Evolutionary conservation across 2,797 vertebrate genomes (phyloP), one percentile per base, ranked within the genome.

Genomic region (Sebastolobus alascanus): DNA sequence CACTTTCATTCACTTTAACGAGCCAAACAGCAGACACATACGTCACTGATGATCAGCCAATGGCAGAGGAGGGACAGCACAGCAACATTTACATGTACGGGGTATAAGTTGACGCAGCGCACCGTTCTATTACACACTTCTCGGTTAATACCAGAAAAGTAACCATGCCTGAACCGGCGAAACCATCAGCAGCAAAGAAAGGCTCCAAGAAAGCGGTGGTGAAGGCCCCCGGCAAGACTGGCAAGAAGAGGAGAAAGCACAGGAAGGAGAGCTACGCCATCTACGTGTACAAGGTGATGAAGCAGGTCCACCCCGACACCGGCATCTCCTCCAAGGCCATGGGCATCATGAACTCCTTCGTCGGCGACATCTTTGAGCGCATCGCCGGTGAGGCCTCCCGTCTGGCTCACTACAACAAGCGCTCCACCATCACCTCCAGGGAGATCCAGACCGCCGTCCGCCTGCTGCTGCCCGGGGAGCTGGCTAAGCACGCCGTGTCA

Each of bases 331-430:
- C 94, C 3, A 95, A 95, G 14, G 94, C 94, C 0, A 95, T 95
- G 94, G 87, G 94, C 63, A 96, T 96, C 90, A 96, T 96, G 96
- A 96, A 96, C 75, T 96, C 95, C 0, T 96, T 96, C 0, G 96
- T 96, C 2, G 95, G 94, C 0, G 96, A 96, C 70, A 96, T 96
- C 72, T 96, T 96, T 0, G 95, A 96, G 89, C 95, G 95, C 10
- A 96, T 96, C 1, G 95, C 95, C 0, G 94, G 37, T 38, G 37
- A 38, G 54, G 96, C 96, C 0, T 96, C 95, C 0, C 95, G 94
- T 60, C 75, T 96, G 91, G 96, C 96, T 0, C 96, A 96, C 37
- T 38, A 97, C 90, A 96, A 96, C 94, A 96, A 96, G 81, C 93
- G 96, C 0, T 96, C 95, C 0, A 97, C 96, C 37, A 38, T 38